These are phyloP conservation scores for Beroe ovata DNA, from an alignment of 37 sponge, comb jelly and placozoan species.

Conservation along the genomic window DNA sequence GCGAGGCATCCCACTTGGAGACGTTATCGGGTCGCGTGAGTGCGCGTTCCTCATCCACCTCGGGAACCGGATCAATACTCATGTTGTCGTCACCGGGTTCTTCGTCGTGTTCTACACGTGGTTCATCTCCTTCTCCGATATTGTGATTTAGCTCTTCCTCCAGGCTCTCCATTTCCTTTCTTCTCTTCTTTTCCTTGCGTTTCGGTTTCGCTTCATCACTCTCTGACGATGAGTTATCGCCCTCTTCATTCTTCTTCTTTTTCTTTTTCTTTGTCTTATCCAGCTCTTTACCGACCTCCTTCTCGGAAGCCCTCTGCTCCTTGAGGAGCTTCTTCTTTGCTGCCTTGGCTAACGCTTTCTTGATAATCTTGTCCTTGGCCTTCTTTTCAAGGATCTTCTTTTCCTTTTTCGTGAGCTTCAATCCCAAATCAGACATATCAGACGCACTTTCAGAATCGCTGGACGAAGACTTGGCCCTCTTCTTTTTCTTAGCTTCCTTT, in stretches of 20 bases:
- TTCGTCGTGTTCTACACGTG: not conserved
- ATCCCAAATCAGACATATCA: conserved; percentile 22
- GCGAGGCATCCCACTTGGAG: conserved; percentile 38
- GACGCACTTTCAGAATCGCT: conserved; percentile 30
- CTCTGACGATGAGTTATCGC: conserved; percentile 1
- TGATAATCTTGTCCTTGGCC: conserved; percentile 42
- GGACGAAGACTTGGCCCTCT: conserved; percentile 21
- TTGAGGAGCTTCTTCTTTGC: conserved; percentile 43
- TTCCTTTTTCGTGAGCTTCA: conserved; percentile 28
- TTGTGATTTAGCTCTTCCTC: not conserved
- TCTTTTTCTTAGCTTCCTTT: conserved; percentile 6
- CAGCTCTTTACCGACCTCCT: not conserved
- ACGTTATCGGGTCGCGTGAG: not conserved
- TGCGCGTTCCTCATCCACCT: not conserved
- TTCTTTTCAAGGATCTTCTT: conserved; percentile 30
- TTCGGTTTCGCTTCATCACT: conserved; percentile 34
- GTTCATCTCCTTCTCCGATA: too few relatives aligned
- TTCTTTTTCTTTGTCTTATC: conserved; percentile 23
- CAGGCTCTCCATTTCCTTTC: not conserved
- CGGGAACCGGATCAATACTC: too few relatives aligned
- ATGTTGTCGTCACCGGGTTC: not conserved
- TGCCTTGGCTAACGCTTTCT: conserved; percentile 47
- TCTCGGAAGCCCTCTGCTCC: conserved; percentile 3
- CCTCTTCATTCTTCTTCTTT: conserved; percentile 14
- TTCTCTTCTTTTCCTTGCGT: conserved; percentile 7